Percentiles rank a stretch among this genome's conserved stretches.
Conservation (phyloP, 2,797 vertebrate species). For the Sebastes dallii region DNA sequence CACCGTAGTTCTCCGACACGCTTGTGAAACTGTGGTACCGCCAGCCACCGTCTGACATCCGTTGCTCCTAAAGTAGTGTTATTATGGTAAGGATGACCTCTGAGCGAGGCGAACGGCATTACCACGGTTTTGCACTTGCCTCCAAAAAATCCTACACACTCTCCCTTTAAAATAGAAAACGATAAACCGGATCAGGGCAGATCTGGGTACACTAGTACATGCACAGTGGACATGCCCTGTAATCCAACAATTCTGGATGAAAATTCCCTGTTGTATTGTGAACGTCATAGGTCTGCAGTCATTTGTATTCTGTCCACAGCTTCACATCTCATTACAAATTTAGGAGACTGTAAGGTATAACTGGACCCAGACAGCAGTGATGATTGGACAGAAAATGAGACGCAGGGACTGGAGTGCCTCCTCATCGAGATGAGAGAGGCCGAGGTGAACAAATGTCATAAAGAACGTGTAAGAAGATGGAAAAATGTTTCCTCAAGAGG, state of each 20-base stretch:
- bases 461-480: not conserved
- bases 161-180: not conserved
- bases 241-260: not conserved
- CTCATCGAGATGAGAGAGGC: not conserved
- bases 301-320: not conserved
- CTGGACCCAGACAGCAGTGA: not conserved
- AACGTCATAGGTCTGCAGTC: not conserved
- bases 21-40: too few relatives aligned
- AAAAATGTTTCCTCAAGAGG: not conserved
- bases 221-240: not conserved
- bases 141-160: too few relatives aligned
- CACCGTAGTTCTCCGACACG: too few relatives aligned
- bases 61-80: too few relatives aligned
- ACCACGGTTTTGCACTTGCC: too few relatives aligned
- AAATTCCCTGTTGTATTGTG: not conserved
- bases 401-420: not conserved
- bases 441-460: not conserved
- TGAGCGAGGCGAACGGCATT: too few relatives aligned
- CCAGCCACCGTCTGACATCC: too few relatives aligned
- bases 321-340: not conserved
- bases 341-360: not conserved
- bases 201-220: not conserved
- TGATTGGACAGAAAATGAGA: not conserved
- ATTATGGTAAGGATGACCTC: too few relatives aligned
- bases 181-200: not conserved